Evolutionary conservation across 2,797 vertebrate species (phyloP).

Genomic region (Tenualosa ilisha): DNA sequence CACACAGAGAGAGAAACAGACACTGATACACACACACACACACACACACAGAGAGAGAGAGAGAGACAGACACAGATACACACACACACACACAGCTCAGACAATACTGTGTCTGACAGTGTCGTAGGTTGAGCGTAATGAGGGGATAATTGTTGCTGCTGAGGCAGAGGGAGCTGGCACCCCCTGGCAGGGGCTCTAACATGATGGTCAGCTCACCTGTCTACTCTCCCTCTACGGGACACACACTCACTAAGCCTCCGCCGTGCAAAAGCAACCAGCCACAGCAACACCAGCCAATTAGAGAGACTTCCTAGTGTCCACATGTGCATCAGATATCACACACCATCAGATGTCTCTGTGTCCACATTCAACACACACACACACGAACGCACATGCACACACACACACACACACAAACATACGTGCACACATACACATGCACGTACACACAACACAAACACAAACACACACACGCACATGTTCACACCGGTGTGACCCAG

Average conservation of each 20-base stretch:
- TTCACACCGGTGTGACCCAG: background rate
- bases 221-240: background rate
- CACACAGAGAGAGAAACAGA: background rate
- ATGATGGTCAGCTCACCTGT: conserved; percentile 6
- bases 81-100: background rate
- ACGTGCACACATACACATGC: background rate
- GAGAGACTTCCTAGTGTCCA: background rate
- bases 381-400: background rate
- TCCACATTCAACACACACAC: background rate
- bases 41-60: background rate
- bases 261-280: background rate
- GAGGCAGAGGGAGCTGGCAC: background rate
- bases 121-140: background rate
- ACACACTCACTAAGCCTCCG: background rate
- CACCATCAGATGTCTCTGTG: background rate
- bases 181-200: background rate
- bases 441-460: background rate
- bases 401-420: background rate
- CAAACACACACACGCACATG: background rate
- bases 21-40: background rate
- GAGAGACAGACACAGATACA: background rate
- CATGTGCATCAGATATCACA: background rate
- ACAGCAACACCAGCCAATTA: background rate
- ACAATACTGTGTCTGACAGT: background rate
- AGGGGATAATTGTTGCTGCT: background rate